A percentile compares a stretch with the other conserved stretches of the same genome.
Conservation (phyloP, 37 sponge, comb jelly and placozoan genomes). For the Corticium candelabrum region DNA sequence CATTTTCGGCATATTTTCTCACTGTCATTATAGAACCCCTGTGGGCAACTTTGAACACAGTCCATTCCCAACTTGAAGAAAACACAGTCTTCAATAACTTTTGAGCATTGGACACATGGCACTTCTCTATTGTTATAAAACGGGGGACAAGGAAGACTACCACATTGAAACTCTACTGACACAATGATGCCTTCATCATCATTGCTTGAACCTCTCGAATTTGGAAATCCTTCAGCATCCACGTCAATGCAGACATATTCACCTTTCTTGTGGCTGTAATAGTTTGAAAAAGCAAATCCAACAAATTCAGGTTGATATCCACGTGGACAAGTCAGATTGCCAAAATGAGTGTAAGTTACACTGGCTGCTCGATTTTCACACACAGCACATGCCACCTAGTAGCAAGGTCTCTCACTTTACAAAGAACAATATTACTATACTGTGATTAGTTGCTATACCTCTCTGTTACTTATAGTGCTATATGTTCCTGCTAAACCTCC, state of each 20-base stretch:
- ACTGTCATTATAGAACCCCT: not conserved
- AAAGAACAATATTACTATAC: no score
- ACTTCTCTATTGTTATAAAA: not conserved
- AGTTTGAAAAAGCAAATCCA: not conserved
- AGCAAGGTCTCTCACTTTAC: no score
- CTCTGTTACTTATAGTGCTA: not conserved
- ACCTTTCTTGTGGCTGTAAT: not conserved
- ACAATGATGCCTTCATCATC: not conserved
- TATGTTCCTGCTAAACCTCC: not conserved
- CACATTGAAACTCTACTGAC: not conserved
- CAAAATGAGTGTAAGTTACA: not conserved
- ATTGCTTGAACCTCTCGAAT: not conserved
- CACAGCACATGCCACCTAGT: not conserved
- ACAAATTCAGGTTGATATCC: not conserved
- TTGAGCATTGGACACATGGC: not conserved
- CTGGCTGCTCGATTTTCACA: not conserved
- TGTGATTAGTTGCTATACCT: no score
- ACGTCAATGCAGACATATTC: not conserved
- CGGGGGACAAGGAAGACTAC: not conserved
- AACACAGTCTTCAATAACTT: not conserved
- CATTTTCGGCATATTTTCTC: not conserved
- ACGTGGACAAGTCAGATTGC: not conserved
- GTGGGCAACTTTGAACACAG: not conserved
- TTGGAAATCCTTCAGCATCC: not conserved
- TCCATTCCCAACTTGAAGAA: not conserved